These are phyloP conservation scores for Ataeniobius toweri DNA, from an alignment of 2,797 vertebrate genomes.

Conservation along the genomic window DNA sequence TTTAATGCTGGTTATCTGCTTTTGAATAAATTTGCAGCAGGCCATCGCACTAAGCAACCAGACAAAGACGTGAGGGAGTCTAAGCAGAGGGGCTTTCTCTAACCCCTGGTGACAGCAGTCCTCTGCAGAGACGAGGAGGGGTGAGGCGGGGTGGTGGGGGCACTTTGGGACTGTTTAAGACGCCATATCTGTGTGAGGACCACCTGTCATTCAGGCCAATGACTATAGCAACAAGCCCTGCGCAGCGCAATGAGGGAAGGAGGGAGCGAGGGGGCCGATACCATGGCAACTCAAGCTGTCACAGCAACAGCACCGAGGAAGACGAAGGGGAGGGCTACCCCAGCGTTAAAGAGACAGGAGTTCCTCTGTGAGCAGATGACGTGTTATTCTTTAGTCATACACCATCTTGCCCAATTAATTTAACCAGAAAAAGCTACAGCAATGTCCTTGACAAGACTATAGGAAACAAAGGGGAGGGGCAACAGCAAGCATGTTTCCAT, in stretches of 20 bases:
- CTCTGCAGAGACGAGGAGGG: constrained; percentile 18
- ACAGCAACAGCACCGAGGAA: constrained; percentile 68
- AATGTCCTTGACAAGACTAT: constrained; percentile 68
- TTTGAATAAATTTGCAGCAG: constrained; percentile 62
- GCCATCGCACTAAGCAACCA: constrained; percentile 8
- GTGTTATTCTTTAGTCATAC: constrained; percentile 67
- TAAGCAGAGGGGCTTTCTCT: constrained; percentile 28
- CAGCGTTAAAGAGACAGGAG: constrained; percentile 71
- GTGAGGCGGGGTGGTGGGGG: background rate
- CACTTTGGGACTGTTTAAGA: constrained; percentile 64
- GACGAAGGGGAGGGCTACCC: constrained; percentile 51
- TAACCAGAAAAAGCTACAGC: constrained; percentile 57
- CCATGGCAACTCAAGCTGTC: constrained; percentile 81
- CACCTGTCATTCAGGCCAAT: constrained; percentile 81
- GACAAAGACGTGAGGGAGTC: constrained; percentile 44
- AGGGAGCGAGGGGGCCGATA: constrained; percentile 57
- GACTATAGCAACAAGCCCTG: constrained; percentile 77
- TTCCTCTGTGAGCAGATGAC: constrained; percentile 63
- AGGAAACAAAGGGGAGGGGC: constrained; percentile 57
- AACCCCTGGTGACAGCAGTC: constrained; percentile 41
- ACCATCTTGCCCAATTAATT: constrained; percentile 67
- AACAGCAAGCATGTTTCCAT: constrained; percentile 65
- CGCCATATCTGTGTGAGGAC: constrained; percentile 64
- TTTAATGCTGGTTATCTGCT: constrained; percentile 60
- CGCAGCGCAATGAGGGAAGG: constrained; percentile 71